Evolutionary conservation across 2,797 vertebrate species (phyloP).

Genomic region (Periparus ater): DNA sequence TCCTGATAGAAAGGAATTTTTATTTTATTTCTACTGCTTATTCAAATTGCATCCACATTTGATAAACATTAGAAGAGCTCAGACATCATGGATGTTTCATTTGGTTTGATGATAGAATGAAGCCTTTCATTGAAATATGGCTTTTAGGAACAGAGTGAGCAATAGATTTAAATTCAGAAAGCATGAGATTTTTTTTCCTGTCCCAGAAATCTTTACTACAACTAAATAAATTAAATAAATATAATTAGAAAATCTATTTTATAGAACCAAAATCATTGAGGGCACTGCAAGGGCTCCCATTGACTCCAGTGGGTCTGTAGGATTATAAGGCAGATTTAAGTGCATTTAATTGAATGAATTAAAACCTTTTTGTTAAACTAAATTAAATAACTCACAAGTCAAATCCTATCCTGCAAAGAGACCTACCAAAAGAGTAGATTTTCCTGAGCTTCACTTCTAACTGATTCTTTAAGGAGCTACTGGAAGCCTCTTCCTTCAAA

Average conservation of each 20-base stretch:
- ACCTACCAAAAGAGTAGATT: background rate
- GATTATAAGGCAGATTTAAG: background rate
- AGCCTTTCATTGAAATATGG: background rate
- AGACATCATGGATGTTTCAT: background rate
- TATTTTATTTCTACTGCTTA: background rate
- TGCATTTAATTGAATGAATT: background rate
- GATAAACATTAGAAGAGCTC: background rate
- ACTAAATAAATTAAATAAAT: background rate
- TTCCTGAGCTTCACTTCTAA: constrained; percentile 7
- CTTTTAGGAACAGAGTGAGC: background rate
- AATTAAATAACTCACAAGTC: background rate
- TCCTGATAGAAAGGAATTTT: background rate
- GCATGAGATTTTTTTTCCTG: background rate
- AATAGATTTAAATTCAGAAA: background rate
- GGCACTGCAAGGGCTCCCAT: background rate
- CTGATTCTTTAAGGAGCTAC: constrained; percentile 34
- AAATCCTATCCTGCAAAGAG: constrained; percentile 18
- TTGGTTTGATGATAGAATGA: background rate
- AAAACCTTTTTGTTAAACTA: constrained; percentile 15
- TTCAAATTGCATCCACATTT: background rate
- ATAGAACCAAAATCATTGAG: background rate
- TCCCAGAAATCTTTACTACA: background rate
- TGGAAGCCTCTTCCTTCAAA: constrained; percentile 28
- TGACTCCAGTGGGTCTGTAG: background rate
- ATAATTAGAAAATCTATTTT: background rate